phyloP scores from a whole-genome alignment of 2,797 vertebrate species.

The Melanotaenia maccullochi region DNA sequence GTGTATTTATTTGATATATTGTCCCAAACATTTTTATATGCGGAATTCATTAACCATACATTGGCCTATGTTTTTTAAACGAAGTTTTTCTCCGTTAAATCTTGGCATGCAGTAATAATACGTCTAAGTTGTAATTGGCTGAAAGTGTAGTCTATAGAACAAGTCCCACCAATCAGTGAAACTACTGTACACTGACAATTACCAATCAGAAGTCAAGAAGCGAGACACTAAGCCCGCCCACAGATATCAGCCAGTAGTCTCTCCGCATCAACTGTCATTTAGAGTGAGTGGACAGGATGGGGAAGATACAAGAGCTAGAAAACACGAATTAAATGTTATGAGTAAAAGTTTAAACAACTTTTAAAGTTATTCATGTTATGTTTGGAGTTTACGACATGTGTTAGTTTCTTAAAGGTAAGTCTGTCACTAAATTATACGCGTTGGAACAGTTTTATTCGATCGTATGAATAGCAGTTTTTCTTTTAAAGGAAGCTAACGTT shows the following conservation, averaged over 20 bases:
- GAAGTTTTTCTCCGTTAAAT: neutral
- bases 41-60: neutral
- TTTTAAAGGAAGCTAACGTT: constrained; percentile 69
- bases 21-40: neutral
- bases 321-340: constrained; percentile 32
- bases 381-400: constrained; percentile 32
- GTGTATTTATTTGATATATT: neutral
- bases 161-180: constrained; percentile 59
- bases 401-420: constrained; percentile 69
- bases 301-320: constrained; percentile 31
- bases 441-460: constrained; percentile 27
- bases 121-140: constrained; percentile 54
- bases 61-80: neutral
- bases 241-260: constrained; percentile 64
- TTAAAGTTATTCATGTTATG: constrained; percentile 47
- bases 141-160: constrained; percentile 26
- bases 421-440: constrained; percentile 1
- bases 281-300: constrained; percentile 69
- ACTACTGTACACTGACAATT: constrained; percentile 1
- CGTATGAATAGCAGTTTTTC: constrained; percentile 37
- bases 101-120: constrained; percentile 1
- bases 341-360: constrained; percentile 59
- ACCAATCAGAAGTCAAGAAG: constrained; percentile 60
- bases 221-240: constrained; percentile 55
- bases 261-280: constrained; percentile 76